Percentiles rank a stretch among this genome's conserved stretches.
Evolutionary conservation across 2,113 vertebrate genomes (phyloP).

Genomic region (rabbit (Oryctolagus cuniculus)): DNA sequence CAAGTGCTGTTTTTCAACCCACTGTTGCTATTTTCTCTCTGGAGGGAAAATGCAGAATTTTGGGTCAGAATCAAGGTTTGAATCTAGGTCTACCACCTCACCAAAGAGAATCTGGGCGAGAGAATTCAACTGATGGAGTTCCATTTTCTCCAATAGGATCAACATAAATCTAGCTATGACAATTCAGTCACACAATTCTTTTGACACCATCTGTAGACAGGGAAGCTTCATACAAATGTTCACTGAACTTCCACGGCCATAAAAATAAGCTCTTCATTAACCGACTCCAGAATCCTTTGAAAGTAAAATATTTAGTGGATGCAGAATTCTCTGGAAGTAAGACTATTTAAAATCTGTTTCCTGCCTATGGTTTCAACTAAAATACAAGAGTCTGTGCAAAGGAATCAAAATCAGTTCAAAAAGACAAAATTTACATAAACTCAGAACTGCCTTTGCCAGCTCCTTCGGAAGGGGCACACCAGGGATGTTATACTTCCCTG

Average conservation of each 20-base stretch:
- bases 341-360: neutral
- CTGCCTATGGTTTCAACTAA: neutral
- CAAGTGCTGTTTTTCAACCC: neutral
- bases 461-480: neutral
- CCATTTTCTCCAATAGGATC: neutral
- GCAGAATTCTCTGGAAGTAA: neutral
- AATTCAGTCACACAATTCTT: neutral
- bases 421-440: conserved; percentile 39
- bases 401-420: neutral
- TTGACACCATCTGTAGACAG: neutral
- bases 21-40: neutral
- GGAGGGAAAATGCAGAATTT: neutral
- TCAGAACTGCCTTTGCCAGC: neutral
- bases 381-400: conserved; percentile 1
- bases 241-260: neutral
- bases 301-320: neutral
- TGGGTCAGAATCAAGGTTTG: neutral
- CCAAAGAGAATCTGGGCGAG: neutral
- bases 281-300: neutral
- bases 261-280: conserved; percentile 11
- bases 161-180: neutral
- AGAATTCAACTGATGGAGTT: neutral
- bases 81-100: neutral
- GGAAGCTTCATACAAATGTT: neutral
- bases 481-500: neutral